Evolutionary conservation across 1,140 invertebrate species (phyloP), one percentile per base, ranked within the genome.

Genomic region (Triops longicaudatus): DNA sequence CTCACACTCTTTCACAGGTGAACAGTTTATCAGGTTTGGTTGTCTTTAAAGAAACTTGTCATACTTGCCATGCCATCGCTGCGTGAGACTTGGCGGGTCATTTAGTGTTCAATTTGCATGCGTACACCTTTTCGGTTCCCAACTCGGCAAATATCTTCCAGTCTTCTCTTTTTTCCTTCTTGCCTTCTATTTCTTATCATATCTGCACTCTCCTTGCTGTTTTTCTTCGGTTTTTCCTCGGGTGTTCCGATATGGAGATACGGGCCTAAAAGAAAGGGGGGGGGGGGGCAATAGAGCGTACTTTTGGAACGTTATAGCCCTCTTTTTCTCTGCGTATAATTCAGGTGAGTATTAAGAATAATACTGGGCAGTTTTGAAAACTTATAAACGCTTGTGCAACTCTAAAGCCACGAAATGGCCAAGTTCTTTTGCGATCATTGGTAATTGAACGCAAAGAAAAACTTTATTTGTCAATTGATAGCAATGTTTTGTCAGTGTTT

Each of bases 11-110:
- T 14, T 22, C 50, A 63, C 14, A 63, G 50, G 22, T 63, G 50
- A 63, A 63, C 50, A 63, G 50, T 63, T 63, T 63, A n/a, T 63
- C 17, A 63, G 50, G 50, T 22, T 22, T 37, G 31, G 31, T 63
- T 63, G 50, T 63, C 50, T 63, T 37, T 37, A 37, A 37, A 37
- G 31, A 37, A 22, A 22, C 50, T 63, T 63, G 50, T 63, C 50
- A 63, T 63, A 63, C 50, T 63, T 63, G 50, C 50, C 50, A 63
- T 63, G 50, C 50, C 50, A 63, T n/a, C 50, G 50, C 50, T 63
- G 50, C 50, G 50, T 63, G 50, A 63, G 50, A 22, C 50, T 63
- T 63, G 50, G 50, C 50, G 50, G 50, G 50, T 63, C 50, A 63
- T 63, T 63, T 63, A 22, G 50, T 63, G 17, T 63, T 63, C 50